Evolutionary conservation across 1,140 invertebrate species (phyloP).

Genomic region (Nebria ingens): DNA sequence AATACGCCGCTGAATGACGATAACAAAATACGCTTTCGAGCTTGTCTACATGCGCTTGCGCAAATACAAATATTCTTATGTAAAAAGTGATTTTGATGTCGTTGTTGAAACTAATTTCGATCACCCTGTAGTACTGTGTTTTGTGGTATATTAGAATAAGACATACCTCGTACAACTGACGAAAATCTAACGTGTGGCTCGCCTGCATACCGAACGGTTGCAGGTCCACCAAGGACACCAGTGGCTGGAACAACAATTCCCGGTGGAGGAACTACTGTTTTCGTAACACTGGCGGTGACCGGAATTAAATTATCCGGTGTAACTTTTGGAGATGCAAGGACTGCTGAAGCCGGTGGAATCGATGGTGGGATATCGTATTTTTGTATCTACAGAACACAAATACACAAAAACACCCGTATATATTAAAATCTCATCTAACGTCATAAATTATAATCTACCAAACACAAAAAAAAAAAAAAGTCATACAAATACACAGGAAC

Average conservation of each 20-base stretch:
- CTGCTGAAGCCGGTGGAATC: background rate
- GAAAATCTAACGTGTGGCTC: too few species aligned
- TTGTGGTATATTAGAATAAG: background rate
- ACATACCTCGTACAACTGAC: background rate
- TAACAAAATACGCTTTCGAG: background rate
- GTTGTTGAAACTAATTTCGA: too few species aligned
- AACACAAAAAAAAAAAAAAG: too few species aligned
- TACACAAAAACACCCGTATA: constrained; percentile 8
- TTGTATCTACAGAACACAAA: too few species aligned
- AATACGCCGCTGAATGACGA: too few species aligned
- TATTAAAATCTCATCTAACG: background rate
- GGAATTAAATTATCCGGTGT: too few species aligned
- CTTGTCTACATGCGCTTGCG: background rate
- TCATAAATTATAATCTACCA: background rate
- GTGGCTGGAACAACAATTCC: too few species aligned
- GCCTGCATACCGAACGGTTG: too few species aligned
- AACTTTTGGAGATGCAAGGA: constrained; percentile 30
- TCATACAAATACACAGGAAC: too few species aligned
- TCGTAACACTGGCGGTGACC: too few species aligned
- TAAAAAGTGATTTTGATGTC: too few species aligned
- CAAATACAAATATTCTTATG: background rate
- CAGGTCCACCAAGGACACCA: constrained; percentile 1
- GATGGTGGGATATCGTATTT: constrained; percentile 82
- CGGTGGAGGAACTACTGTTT: constrained; percentile 27
- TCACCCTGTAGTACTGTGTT: too few species aligned